Conservation (phyloP, 2,888 invertebrate species). For the Mellilla xanthometata region DNA sequence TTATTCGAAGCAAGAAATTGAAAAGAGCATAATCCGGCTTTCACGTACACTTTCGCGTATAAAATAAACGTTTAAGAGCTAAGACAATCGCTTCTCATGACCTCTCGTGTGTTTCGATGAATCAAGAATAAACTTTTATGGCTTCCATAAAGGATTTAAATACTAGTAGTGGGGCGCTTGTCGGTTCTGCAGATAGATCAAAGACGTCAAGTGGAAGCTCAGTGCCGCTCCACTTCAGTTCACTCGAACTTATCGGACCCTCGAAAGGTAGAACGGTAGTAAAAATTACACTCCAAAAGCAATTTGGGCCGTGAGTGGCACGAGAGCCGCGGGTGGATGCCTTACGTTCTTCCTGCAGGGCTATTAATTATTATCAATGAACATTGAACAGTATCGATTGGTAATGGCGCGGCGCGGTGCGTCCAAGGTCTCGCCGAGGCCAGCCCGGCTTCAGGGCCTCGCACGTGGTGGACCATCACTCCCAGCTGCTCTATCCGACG, state of each 20-base stretch:
- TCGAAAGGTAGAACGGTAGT: conserved; percentile 75
- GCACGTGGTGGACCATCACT: conserved; percentile 62
- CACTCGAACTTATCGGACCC: conserved; percentile 71
- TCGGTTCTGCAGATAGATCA: conserved; percentile 58
- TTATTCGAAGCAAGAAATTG: conserved; percentile 52
- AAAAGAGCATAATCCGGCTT: conserved; percentile 59
- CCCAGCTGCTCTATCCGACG: conserved; percentile 65
- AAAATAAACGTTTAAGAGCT: conserved; percentile 49
- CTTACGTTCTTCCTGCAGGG: conserved; percentile 42
- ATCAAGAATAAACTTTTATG: conserved; percentile 59
- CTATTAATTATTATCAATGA: conserved; percentile 74
- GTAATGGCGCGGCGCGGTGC: conserved; percentile 65
- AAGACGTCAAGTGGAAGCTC: conserved; percentile 63
- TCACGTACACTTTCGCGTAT: conserved; percentile 65
- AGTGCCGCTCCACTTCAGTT: conserved; percentile 57
- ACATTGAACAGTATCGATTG: conserved; percentile 67
- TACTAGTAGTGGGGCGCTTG: conserved; percentile 40
- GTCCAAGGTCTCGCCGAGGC: conserved; percentile 52
- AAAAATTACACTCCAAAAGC: conserved; percentile 73
- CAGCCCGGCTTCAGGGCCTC: conserved; percentile 53
- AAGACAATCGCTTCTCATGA: conserved; percentile 58
- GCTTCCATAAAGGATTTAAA: conserved; percentile 38
- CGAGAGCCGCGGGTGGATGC: conserved; percentile 51
- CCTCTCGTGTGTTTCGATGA: conserved; percentile 43
- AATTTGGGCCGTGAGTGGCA: conserved; percentile 60